These are phyloP conservation scores for Sciurus carolinensis DNA, from an alignment of 2,797 vertebrate genomes.

Conservation along the genomic window DNA sequence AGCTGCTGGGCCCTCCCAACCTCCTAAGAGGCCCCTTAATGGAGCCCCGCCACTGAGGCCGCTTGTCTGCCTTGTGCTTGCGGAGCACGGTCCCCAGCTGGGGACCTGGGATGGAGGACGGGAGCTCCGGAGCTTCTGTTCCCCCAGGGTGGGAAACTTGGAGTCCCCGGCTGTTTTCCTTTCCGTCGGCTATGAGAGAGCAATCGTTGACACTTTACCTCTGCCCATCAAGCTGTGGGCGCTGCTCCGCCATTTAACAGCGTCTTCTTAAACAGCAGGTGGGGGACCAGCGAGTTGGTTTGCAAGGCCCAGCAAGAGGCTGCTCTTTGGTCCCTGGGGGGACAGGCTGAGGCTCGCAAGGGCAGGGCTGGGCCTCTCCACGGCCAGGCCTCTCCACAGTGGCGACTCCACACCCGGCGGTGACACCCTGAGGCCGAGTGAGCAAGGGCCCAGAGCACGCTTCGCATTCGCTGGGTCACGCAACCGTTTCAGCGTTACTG, in stretches of 20 bases:
- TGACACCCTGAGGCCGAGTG: too few species aligned
- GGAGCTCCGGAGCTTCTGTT: background rate
- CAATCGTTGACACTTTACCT: slow-evolving; percentile 66
- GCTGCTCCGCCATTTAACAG: slow-evolving; percentile 63
- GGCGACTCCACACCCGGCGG: too few species aligned
- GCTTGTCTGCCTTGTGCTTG: background rate
- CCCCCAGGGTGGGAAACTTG: slow-evolving; percentile 13
- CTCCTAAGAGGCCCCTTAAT: background rate
- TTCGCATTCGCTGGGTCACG: accelerated
- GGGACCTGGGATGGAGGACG: background rate
- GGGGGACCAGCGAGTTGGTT: background rate
- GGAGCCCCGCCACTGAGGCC: background rate
- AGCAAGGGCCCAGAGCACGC: background rate
- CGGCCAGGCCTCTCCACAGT: too few species aligned
- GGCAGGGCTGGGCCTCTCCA: too few species aligned
- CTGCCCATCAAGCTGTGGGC: slow-evolving; percentile 71
- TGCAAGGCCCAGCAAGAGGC: background rate
- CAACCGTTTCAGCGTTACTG: background rate
- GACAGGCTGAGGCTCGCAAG: too few species aligned
- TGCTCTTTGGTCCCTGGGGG: background rate
- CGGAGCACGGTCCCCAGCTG: background rate
- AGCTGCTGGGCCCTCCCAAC: background rate
- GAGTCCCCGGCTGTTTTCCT: slow-evolving; percentile 66
- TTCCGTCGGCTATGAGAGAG: slow-evolving; percentile 64
- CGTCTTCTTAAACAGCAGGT: slow-evolving; percentile 2